A percentile compares a stretch with the other conserved stretches of the same genome.
Evolutionary conservation across 1,140 invertebrate genomes (phyloP).

Genomic region (Leptoteleia sp.): DNA sequence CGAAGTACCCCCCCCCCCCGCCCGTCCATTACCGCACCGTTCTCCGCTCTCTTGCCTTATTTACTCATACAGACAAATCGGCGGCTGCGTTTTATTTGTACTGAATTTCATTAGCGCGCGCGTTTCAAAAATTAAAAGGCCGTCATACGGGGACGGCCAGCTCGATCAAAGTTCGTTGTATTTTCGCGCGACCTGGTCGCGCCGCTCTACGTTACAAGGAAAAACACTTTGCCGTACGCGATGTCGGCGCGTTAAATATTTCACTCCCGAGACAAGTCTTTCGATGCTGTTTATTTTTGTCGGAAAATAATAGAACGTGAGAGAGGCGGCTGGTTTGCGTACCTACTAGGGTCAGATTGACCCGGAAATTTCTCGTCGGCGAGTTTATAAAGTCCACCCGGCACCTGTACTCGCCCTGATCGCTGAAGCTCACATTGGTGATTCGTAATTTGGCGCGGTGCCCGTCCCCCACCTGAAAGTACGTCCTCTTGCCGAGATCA

Average conservation of each 20-base stretch:
- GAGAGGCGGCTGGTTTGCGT: constrained; percentile 37
- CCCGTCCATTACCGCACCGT: constrained; percentile 49
- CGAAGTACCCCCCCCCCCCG: constrained; percentile 18
- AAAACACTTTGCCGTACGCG: constrained; percentile 59
- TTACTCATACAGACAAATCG: constrained; percentile 50
- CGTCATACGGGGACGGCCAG: background rate
- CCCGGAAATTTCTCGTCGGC: constrained; percentile 90
- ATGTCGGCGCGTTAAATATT: constrained; percentile 18
- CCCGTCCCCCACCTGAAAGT: constrained; percentile 87
- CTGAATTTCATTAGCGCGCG: constrained; percentile 29
- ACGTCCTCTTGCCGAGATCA: constrained; percentile 87
- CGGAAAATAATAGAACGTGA: background rate
- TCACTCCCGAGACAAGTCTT: constrained; percentile 3
- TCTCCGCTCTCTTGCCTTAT: constrained; percentile 47
- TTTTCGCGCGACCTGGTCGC: background rate
- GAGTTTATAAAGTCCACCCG: constrained; percentile 92
- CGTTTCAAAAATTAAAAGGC: constrained; percentile 30
- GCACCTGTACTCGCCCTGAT: constrained; percentile 91
- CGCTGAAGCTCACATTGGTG: constrained; percentile 85
- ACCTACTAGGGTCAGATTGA: constrained; percentile 93
- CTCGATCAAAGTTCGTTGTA: constrained; percentile 12
- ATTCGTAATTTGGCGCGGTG: constrained; percentile 87
- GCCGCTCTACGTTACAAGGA: constrained; percentile 48
- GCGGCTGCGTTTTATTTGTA: constrained; percentile 33
- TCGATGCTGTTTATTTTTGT: constrained; percentile 10